Evolutionary conservation across 30 jellyfish, hydroid and myxozoan species (phyloP).

Genomic region (Hydractinia echinata): DNA sequence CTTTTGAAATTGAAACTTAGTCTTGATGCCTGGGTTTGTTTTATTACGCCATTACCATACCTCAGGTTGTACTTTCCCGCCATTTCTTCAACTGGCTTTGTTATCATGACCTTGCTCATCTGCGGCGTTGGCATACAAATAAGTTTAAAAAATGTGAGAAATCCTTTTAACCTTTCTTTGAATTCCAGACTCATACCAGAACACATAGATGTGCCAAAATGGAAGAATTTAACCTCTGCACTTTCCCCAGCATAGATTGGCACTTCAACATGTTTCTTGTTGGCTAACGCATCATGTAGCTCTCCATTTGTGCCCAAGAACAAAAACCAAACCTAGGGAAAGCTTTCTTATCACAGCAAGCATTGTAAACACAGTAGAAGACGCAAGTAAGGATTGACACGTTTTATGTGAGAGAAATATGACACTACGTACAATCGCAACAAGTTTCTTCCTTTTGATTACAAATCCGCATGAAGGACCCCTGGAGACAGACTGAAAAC

Average conservation of each 20-base stretch:
- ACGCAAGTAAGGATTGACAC: no score
- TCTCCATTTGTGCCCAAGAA: conserved; percentile 9
- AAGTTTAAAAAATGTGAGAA: neutral
- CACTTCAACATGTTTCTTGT: neutral
- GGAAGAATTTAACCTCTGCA: neutral
- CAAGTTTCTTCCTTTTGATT: no score
- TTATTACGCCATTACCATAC: neutral
- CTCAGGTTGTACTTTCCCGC: neutral
- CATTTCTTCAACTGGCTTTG: conserved; percentile 3
- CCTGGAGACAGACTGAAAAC: no score
- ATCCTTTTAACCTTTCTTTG: neutral
- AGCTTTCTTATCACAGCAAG: neutral
- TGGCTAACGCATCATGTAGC: neutral
- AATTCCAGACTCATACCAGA: neutral
- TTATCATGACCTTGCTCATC: neutral
- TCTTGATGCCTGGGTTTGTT: no score
- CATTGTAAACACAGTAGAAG: no score
- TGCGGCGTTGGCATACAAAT: conserved; percentile 9
- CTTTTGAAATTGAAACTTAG: no score
- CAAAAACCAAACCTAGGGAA: conserved; percentile 20
- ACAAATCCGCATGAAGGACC: no score
- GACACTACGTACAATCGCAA: no score
- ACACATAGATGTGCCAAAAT: conserved; percentile 24
- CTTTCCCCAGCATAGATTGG: neutral
- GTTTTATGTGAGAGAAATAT: no score